Evolutionary conservation across 2,888 invertebrate genomes (phyloP).

Genomic region (Agrochola litura): DNA sequence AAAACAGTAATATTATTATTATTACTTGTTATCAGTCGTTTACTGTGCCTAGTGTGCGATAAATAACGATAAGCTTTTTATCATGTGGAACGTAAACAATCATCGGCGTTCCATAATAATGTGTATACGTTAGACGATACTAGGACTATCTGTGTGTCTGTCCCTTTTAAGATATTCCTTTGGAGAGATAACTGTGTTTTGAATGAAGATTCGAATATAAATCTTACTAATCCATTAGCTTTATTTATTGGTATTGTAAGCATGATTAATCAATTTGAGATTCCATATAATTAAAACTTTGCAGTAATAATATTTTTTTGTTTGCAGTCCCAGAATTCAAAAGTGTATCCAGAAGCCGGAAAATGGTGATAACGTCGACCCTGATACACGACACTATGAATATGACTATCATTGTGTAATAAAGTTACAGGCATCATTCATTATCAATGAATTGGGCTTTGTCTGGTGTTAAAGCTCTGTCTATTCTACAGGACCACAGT

Average conservation of each 20-base stretch:
- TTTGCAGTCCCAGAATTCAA: background rate
- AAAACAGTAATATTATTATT: constrained; percentile 30
- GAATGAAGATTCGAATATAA: background rate
- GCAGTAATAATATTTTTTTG: background rate
- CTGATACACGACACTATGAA: constrained; percentile 21
- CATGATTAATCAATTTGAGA: background rate
- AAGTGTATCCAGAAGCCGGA: constrained; percentile 25
- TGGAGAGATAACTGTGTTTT: background rate
- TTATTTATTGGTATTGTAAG: background rate
- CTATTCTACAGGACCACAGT: background rate
- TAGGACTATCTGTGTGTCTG: background rate
- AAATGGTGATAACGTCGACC: constrained; percentile 28
- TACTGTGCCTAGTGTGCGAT: constrained; percentile 36
- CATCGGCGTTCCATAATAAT: constrained; percentile 30
- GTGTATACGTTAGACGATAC: constrained; percentile 22
- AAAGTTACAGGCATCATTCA: background rate
- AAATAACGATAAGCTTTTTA: constrained; percentile 47
- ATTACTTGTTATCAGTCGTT: constrained; percentile 17
- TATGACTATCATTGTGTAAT: constrained; percentile 4
- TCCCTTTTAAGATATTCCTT: background rate
- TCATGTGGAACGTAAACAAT: constrained; percentile 46
- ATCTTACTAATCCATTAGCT: too few species aligned
- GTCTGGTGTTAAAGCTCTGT: background rate
- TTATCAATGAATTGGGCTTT: background rate
- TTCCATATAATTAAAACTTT: constrained; percentile 3